Base-by-base conservation (phyloP, 2,888 invertebrate species). In the Metopia argyrocephala region DNA sequence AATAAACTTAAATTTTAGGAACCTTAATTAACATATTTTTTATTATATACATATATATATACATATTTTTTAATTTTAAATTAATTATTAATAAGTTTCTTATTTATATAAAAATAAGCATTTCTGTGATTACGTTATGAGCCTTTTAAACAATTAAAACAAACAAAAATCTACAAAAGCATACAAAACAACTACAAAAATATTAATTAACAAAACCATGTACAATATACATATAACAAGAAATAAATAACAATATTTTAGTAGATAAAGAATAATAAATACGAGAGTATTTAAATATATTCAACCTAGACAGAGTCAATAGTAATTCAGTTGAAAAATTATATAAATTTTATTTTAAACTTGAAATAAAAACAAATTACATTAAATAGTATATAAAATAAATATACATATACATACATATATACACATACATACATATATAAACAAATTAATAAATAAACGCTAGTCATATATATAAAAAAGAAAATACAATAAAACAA, bases 51-150 rank as follows among this genome's bases (percentile, higher is more conserved):
- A 21, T 23, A 23, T 46, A 50, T 31, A 5, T 48, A 31, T 21
- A 23, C 9, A 31, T 6, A 9, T 31, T 31, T 31, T 31, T 6
- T 31, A 9, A 31, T 31, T 31, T 6, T 6, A 23, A 54, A 25
- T 54, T 25, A 5, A 25, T 23, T 54, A 70, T 66, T 83, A 71
- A 83, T 15, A 27, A 2, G 23, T 54, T 25, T 54, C n/a, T 54
- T 54, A 5, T 54, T 54, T 54, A 84, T 85, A 83, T 85, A 31
- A 31, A 31, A 31, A 31, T 31, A 87, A 90, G 90, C 89, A 88
- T 89, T 89, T 88, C 90, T 90, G 90, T 90, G 90, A 90, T 90
- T 74, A 89, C 90, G 89, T 88, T 90, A 88, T 89, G 89, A 88
- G 89, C 87, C 68, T 80, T 76, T 79, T 64, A 20, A 62, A 65